A percentile compares a stretch with the other conserved stretches of the same genome.
phyloP scores from a whole-genome alignment of 2,797 vertebrate genomes.

The Diceros bicornis region DNA sequence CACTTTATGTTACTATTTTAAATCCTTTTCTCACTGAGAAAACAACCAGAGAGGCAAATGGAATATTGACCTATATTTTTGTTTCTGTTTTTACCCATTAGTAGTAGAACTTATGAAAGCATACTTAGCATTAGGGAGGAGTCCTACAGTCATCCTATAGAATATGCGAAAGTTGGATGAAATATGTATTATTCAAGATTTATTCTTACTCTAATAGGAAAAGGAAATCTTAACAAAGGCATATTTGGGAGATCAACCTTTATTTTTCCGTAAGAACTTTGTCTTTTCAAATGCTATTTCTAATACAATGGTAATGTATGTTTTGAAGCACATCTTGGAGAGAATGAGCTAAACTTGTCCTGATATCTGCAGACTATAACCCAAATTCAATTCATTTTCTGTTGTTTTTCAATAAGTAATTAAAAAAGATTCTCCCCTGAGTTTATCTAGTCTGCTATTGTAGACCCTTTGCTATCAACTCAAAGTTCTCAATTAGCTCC shows the following conservation, averaged over 20 bases:
- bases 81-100: neutral
- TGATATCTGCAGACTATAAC: constrained; percentile 63
- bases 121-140: neutral
- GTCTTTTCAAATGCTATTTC: constrained; percentile 33
- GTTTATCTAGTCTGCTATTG: constrained; percentile 86
- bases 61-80: neutral
- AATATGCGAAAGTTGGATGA: neutral
- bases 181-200: neutral
- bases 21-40: constrained; percentile 12
- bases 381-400: constrained; percentile 79
- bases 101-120: constrained; percentile 38
- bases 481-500: constrained; percentile 87
- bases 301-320: neutral
- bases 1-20: neutral
- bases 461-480: constrained; percentile 83
- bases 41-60: constrained; percentile 27
- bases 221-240: constrained; percentile 9
- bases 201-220: constrained; percentile 22
- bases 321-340: constrained; percentile 54
- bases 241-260: neutral
- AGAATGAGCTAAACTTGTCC: constrained; percentile 36
- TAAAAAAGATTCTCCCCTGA: constrained; percentile 72
- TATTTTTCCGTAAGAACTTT: constrained; percentile 49
- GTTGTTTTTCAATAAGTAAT: constrained; percentile 84
- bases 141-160: neutral